These are phyloP conservation scores for Rhinolophus sinicus DNA, from an alignment of 2,113 vertebrate species.

Conservation along the genomic window DNA sequence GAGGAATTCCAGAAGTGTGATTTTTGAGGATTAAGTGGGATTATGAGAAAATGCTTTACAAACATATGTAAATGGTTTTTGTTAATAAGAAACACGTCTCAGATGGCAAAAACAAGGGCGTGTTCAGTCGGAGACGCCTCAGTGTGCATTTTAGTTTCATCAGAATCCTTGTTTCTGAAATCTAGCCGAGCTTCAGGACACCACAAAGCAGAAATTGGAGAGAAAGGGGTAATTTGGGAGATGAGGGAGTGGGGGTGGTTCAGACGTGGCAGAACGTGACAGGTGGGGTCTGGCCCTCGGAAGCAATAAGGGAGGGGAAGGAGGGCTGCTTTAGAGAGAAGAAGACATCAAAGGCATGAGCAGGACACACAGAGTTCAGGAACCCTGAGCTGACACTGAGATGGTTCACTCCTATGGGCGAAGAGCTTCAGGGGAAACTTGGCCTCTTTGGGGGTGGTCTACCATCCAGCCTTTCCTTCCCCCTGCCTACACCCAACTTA, in stretches of 20 bases:
- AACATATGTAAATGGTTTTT: neutral
- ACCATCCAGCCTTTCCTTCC: neutral
- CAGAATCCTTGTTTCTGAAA: neutral
- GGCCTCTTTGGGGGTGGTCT: neutral
- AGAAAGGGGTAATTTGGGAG: neutral
- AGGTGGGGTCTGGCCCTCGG: neutral
- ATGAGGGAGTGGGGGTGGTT: neutral
- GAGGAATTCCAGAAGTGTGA: neutral
- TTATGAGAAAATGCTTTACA: neutral
- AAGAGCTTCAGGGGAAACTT: neutral
- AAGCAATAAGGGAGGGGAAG: neutral
- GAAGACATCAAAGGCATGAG: neutral
- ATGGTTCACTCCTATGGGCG: too few species aligned
- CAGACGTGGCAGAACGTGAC: neutral
- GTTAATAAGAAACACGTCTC: neutral
- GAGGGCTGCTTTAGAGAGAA: neutral
- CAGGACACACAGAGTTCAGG: neutral
- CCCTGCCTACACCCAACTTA: neutral
- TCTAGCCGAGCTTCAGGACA: neutral
- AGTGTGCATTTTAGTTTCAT: neutral
- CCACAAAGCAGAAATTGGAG: neutral
- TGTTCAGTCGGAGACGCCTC: neutral
- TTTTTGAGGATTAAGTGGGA: neutral
- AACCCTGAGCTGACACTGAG: neutral
- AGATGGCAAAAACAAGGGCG: neutral